Conservation (phyloP, 2,113 vertebrate species). For the Accipiter cooperii region DNA sequence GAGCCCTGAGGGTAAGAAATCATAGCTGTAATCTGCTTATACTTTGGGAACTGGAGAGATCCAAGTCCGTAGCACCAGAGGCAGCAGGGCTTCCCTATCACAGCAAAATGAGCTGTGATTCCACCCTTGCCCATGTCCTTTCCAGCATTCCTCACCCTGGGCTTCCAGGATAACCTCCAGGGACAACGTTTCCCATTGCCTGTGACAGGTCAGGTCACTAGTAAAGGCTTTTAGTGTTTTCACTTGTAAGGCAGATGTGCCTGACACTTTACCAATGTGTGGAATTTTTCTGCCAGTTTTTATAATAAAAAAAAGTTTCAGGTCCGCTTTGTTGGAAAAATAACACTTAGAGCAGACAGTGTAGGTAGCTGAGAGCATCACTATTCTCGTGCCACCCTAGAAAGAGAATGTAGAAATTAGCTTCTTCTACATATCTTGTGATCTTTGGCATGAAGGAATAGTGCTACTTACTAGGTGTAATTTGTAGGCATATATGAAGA, state of each 20-base stretch:
- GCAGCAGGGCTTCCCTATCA: neutral
- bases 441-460: neutral
- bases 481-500: neutral
- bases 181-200: neutral
- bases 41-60: neutral
- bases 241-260: fast-evolving
- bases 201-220: neutral
- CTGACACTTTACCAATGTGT: neutral
- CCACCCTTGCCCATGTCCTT: fast-evolving
- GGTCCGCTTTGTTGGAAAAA: neutral
- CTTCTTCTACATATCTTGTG: neutral
- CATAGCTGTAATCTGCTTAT: neutral
- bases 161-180: neutral
- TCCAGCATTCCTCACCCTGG: fast-evolving
- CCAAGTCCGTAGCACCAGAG: neutral
- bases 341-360: neutral
- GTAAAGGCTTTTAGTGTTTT: neutral
- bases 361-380: neutral
- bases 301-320: neutral
- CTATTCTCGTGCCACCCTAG: neutral
- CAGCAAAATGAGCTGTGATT: neutral
- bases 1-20: neutral
- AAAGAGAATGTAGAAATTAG: neutral
- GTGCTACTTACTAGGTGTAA: neutral
- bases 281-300: neutral